Base-by-base conservation (phyloP, 2,888 invertebrate genomes). In the Uropetala carovei region DNA sequence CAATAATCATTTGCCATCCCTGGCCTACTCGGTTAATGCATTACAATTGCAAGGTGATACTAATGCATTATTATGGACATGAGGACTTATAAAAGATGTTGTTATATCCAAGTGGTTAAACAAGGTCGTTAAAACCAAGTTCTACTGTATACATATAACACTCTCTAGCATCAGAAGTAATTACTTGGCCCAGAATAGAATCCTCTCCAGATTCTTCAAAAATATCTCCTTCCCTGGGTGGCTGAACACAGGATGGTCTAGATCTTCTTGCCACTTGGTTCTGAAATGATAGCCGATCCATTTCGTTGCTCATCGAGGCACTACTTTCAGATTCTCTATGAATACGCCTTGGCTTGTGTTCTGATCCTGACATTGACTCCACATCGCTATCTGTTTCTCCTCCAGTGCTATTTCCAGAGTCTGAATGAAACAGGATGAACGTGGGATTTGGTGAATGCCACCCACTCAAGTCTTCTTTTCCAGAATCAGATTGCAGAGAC, bases 111-210 rank as follows among this genome's bases (percentile, higher is more conserved):
- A n/a, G n/a, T n/a, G n/a, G n/a, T n/a, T n/a, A n/a, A n/a, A n/a
- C n/a, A n/a, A n/a, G n/a, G n/a, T n/a, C n/a, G n/a, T n/a, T n/a
- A n/a, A n/a, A n/a, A n/a, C n/a, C n/a, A n/a, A n/a, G n/a, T n/a
- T n/a, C n/a, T n/a, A n/a, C n/a, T n/a, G n/a, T n/a, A 43, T 43
- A 43, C 3, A 43, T 43, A 43, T 43, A 3, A 3, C 43, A 43
- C 5, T 64, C 0, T 64, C 11, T 43, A 0, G 3, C 0, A 43
- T n/a, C 0, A 16, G 8, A 64, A 64, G 8, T 89, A 58, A 93
- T 93, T 93, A 95, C 95, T 94, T 95, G 95, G 92, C 96, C 96
- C 56, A 96, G 94, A 92, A 95, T 94, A 30, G 95, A 95, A 93
- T 95, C 95, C 82, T 94, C 95, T 57, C 94, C 94, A 60, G 94